Conservation (phyloP, 2,888 invertebrate genomes). For the Seladonia tumulorum region DNA sequence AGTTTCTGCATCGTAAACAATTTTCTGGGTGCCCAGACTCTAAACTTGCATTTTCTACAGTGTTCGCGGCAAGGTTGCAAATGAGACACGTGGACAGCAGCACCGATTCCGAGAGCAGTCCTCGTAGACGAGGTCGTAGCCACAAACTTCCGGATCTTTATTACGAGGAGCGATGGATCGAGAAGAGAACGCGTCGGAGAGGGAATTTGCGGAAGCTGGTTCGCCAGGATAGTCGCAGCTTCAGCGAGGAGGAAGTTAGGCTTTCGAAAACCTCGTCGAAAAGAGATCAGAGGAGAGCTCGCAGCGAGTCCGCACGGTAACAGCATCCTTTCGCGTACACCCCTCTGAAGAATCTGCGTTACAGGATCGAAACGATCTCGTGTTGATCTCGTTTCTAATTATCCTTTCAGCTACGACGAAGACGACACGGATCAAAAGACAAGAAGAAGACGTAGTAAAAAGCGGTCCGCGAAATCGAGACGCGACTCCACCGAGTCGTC, state of each 20-base stretch:
- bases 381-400: neutral
- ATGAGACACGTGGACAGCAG: conserved; percentile 77
- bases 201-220: conserved; percentile 74
- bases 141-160: conserved; percentile 75
- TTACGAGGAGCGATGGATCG: conserved; percentile 81
- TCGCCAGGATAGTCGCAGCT: conserved; percentile 81
- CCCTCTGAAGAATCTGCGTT: neutral
- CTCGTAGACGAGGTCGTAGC: conserved; percentile 62
- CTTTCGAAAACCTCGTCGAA: conserved; percentile 85
- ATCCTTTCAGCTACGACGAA: conserved; percentile 71
- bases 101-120: conserved; percentile 74
- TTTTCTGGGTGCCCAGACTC: neutral
- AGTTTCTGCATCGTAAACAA: neutral
- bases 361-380: neutral
- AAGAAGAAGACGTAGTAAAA: conserved; percentile 72
- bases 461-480: conserved; percentile 82
- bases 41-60: conserved; percentile 61
- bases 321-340: neutral
- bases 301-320: conserved; percentile 80
- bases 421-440: conserved; percentile 73
- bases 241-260: conserved; percentile 81
- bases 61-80: conserved; percentile 80
- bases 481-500: conserved; percentile 84
- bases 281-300: conserved; percentile 73
- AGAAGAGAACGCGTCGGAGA: conserved; percentile 75